A percentile compares a stretch with the other conserved stretches of the same genome.
Evolutionary conservation across 2,113 vertebrate genomes (phyloP).

Genomic region (Aramus guarauna): DNA sequence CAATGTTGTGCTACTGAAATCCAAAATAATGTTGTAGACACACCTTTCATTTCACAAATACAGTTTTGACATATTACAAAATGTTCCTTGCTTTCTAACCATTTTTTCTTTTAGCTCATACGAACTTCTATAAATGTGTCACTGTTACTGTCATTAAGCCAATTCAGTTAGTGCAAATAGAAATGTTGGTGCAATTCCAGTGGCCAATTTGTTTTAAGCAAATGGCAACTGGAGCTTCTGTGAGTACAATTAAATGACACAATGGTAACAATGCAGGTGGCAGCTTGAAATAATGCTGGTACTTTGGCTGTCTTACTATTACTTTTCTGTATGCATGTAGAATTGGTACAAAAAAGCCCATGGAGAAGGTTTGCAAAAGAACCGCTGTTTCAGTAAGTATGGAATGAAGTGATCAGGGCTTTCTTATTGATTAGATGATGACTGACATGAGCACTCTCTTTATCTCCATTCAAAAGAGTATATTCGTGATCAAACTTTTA

Average conservation of each 20-base stretch:
- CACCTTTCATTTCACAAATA: background rate
- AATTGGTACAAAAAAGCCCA: background rate
- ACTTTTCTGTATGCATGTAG: background rate
- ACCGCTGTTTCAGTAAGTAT: background rate
- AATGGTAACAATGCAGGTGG: background rate
- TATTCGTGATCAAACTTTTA: accelerated
- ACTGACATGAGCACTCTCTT: background rate
- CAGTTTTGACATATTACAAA: background rate
- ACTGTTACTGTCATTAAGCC: background rate
- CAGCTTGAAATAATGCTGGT: background rate
- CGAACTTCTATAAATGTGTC: background rate
- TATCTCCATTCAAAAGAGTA: background rate
- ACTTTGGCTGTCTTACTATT: background rate
- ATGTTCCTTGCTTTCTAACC: background rate
- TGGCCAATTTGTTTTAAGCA: background rate
- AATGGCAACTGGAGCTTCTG: background rate
- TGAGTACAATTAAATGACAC: background rate
- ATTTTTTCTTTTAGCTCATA: background rate
- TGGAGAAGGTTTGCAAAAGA: background rate
- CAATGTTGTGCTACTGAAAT: background rate
- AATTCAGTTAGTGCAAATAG: background rate
- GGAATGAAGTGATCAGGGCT: background rate
- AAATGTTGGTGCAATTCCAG: background rate
- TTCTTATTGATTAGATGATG: background rate
- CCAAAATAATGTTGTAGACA: background rate